A percentile compares a stretch with the other conserved stretches of the same genome.
phyloP scores from a whole-genome alignment of 2,888 invertebrate genomes.

The Erebia palarica region DNA sequence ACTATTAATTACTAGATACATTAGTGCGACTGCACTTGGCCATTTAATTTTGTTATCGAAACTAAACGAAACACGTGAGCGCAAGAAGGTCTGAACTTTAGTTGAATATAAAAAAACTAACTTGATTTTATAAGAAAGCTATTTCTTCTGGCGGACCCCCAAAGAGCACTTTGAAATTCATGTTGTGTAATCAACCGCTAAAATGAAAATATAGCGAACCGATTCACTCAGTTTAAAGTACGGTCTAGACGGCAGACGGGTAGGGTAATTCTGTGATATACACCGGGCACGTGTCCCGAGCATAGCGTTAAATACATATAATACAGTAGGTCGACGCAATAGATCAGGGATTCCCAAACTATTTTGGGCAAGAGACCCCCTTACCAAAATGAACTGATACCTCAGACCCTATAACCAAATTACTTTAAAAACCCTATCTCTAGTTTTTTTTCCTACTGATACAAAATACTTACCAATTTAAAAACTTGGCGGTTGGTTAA shows the following conservation, averaged over 20 bases:
- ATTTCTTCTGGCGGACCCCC: slow-evolving; percentile 5
- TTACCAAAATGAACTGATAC: no score
- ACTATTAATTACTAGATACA: no score
- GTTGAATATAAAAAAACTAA: slow-evolving; percentile 8
- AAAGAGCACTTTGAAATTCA: slow-evolving; percentile 16
- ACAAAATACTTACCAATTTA: no score
- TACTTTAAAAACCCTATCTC: no score
- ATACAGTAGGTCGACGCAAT: slow-evolving; percentile 15
- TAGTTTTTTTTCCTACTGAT: no score
- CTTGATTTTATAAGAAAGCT: slow-evolving; percentile 2
- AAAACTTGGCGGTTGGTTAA: no score
- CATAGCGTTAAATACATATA: slow-evolving; percentile 33
- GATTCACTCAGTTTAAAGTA: slow-evolving; percentile 10
- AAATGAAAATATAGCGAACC: slow-evolving; percentile 17
- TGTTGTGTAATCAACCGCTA: slow-evolving; percentile 7
- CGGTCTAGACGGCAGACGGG: slow-evolving; percentile 12
- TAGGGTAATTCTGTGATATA: slow-evolving; percentile 26
- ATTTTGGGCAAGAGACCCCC: no score
- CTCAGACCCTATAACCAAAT: no score
- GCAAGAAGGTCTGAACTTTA: not conserved
- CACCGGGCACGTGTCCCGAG: slow-evolving; percentile 34
- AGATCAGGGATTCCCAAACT: no score
- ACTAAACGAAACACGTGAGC: not conserved
- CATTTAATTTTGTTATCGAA: no score
- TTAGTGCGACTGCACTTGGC: no score